phyloP scores from a whole-genome alignment of 2,888 invertebrate genomes.

The Microplitis deprimator region DNA sequence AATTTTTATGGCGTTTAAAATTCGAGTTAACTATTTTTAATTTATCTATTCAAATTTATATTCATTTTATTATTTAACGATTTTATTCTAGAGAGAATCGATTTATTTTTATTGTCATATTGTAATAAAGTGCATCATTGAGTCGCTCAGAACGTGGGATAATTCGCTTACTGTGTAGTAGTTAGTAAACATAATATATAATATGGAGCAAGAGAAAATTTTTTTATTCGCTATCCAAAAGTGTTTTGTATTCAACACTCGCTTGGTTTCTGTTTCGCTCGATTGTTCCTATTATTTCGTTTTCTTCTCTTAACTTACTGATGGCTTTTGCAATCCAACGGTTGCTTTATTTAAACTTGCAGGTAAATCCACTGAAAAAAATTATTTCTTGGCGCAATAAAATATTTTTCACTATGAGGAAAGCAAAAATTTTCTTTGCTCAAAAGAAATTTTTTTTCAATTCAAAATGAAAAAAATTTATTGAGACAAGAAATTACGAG shows the following conservation, averaged over 20 bases:
- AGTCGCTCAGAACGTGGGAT: slow-evolving; percentile 26
- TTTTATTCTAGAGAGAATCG: too few species aligned
- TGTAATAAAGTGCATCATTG: neutral
- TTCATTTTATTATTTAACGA: too few species aligned
- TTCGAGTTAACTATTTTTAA: too few species aligned
- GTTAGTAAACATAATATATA: slow-evolving; percentile 2
- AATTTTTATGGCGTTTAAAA: too few species aligned
- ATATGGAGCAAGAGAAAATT: slow-evolving; percentile 19
- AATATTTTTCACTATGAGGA: too few species aligned
- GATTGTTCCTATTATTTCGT: slow-evolving; percentile 32
- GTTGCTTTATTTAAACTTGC: neutral
- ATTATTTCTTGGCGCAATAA: neutral
- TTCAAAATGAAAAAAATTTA: too few species aligned
- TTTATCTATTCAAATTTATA: too few species aligned
- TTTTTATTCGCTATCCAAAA: slow-evolving; percentile 1
- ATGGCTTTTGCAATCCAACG: slow-evolving; percentile 26
- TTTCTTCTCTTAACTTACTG: slow-evolving; percentile 5
- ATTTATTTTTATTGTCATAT: too few species aligned
- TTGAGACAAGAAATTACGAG: too few species aligned
- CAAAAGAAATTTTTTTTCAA: too few species aligned
- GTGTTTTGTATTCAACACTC: neutral
- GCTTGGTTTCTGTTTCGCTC: slow-evolving; percentile 16
- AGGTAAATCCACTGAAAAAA: neutral
- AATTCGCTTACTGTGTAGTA: slow-evolving; percentile 18
- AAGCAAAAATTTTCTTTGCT: too few species aligned